phyloP scores from a whole-genome alignment of 2,113 vertebrate genomes.

The Myotis lucifugus region DNA sequence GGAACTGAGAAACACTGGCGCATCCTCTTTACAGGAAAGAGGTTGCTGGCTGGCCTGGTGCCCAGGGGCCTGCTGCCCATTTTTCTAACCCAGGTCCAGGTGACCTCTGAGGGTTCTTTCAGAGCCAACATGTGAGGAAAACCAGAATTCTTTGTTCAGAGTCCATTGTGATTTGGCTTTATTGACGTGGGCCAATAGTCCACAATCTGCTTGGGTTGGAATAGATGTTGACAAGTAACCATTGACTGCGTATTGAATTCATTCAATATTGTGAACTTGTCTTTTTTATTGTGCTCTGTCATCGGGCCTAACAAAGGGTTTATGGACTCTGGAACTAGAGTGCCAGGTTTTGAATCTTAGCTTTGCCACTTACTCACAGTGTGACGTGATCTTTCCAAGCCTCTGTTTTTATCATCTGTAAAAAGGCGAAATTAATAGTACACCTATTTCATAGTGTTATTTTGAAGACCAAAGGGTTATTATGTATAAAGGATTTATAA shows the following conservation, averaged over 20 bases:
- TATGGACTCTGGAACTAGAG: neutral
- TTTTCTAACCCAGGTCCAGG: neutral
- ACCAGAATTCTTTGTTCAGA: neutral
- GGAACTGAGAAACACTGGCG: neutral
- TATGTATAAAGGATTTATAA: neutral
- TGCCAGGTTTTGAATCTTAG: neutral
- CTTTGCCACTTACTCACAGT: neutral
- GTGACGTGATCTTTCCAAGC: neutral
- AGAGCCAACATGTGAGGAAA: neutral
- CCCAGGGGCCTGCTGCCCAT: neutral
- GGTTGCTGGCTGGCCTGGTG: neutral
- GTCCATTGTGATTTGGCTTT: neutral
- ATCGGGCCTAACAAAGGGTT: neutral
- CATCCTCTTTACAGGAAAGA: neutral
- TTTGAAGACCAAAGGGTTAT: neutral
- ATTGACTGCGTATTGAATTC: neutral
- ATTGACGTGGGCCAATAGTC: neutral
- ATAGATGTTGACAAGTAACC: neutral
- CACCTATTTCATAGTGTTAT: neutral
- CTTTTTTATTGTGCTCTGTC: conserved; percentile 5
- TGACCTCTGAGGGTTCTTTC: neutral
- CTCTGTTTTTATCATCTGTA: neutral
- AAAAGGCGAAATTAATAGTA: neutral
- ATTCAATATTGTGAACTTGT: conserved; percentile 18
- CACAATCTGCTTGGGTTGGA: neutral